Evolutionary conservation across 2,888 invertebrate species (phyloP).

Genomic region (Eugnorisma glareosa): DNA sequence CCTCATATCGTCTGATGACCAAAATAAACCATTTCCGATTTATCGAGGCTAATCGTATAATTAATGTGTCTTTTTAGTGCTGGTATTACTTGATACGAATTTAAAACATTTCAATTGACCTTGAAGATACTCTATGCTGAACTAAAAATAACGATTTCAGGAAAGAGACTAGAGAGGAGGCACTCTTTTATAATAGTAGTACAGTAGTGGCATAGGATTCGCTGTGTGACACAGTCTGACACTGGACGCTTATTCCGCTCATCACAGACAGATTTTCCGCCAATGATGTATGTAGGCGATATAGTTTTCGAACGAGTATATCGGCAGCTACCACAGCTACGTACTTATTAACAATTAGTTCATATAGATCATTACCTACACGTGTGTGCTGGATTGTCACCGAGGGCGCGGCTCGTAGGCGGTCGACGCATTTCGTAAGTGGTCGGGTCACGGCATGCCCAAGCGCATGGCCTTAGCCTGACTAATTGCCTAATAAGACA

Average conservation of each 20-base stretch:
- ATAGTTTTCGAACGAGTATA: not conserved
- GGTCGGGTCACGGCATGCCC: constrained; percentile 60
- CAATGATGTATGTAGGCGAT: not conserved
- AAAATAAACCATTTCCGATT: constrained; percentile 49
- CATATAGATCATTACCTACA: constrained; percentile 34
- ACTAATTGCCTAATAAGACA: constrained; percentile 72
- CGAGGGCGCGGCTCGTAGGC: constrained; percentile 58
- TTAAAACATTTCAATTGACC: not conserved
- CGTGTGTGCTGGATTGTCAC: constrained; percentile 52
- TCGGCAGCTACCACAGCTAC: not conserved
- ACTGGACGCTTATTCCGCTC: not conserved
- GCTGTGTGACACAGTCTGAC: not conserved
- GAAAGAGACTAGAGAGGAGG: not conserved
- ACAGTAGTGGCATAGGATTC: not conserved
- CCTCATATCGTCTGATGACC: constrained; percentile 16
- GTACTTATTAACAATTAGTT: constrained; percentile 29
- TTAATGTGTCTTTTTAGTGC: constrained; percentile 1
- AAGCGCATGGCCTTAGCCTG: constrained; percentile 54
- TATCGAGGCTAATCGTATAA: constrained; percentile 29
- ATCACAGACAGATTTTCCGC: not conserved
- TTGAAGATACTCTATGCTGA: not conserved
- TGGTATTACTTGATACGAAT: not conserved
- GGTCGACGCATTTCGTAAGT: constrained; percentile 63
- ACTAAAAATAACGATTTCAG: not conserved
- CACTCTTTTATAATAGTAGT: not conserved